Percentiles rank a stretch among this genome's conserved stretches.
phyloP scores from a whole-genome alignment of 2,888 invertebrate species.

The Megalurothrips usitatus region DNA sequence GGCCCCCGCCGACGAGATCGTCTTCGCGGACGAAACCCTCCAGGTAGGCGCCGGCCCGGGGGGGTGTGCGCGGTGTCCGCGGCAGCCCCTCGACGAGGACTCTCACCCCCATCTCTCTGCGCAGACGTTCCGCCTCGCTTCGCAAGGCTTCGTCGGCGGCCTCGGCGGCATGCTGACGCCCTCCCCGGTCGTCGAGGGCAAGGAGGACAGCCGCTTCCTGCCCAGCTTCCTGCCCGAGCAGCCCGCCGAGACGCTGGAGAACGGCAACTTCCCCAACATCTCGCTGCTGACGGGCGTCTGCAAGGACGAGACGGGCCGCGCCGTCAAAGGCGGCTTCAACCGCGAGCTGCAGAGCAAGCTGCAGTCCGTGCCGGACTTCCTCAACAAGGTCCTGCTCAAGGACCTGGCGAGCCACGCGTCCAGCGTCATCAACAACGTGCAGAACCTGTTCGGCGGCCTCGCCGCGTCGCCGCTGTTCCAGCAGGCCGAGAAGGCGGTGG shows the following conservation, averaged over 20 bases:
- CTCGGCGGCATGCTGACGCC: constrained; percentile 58
- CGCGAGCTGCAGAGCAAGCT: constrained; percentile 46
- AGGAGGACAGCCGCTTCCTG: constrained; percentile 59
- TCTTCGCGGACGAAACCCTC: constrained; percentile 42
- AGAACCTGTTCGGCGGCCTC: constrained; percentile 3
- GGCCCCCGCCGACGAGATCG: constrained; percentile 47
- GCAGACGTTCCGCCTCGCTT: constrained; percentile 48
- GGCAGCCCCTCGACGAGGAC: too few species aligned
- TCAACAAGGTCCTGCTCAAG: constrained; percentile 46
- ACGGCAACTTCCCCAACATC: constrained; percentile 53
- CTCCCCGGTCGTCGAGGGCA: constrained; percentile 64
- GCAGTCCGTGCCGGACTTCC: constrained; percentile 46
- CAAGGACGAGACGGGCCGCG: constrained; percentile 65
- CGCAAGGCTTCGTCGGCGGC: constrained; percentile 59
- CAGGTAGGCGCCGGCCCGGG: constrained; percentile 35
- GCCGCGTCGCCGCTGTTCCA: constrained; percentile 7
- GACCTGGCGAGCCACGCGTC: constrained; percentile 43
- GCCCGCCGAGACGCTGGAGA: constrained; percentile 58
- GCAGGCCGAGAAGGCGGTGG: background rate
- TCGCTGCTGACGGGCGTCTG: constrained; percentile 70
- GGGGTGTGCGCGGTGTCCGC: background rate
- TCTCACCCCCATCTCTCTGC: background rate
- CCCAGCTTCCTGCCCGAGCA: constrained; percentile 61
- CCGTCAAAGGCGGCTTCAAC: constrained; percentile 50
- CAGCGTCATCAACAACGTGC: background rate